Evolutionary conservation across 2,888 invertebrate genomes (phyloP), one percentile per base, ranked within the genome.

Genomic region (Drosophila putrida): DNA sequence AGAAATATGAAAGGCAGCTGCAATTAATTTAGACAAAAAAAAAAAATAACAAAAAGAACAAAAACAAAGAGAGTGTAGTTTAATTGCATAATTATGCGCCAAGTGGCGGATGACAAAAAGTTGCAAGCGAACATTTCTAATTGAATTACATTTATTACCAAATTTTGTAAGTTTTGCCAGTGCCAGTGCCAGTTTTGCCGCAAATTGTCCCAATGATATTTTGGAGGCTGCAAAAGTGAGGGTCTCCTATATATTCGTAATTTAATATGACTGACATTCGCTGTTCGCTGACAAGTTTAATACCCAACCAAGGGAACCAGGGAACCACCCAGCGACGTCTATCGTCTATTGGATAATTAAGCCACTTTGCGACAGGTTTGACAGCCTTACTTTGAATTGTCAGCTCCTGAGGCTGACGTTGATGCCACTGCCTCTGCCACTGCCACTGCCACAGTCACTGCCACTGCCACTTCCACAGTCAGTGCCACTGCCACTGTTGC

Each of bases 331-430:
- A 58, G 55, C 41, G 62, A 62, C 68, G 68, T 75, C 85, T 71
- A 82, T 63, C 88, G 86, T 87, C 82, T 89, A 89, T 89, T 84
- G 80, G 89, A 87, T 89, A 85, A 85, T 85, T 85, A 85, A 89
- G 85, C 86, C 89, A 88, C 80, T 86, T 89, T 80, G 82, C 75
- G 82, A 80, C 85, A 85, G 88, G 75, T 89, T 84, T 86, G 86
- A 89, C 86, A 86, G 85, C 72, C 70, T 69, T 70, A 85, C 82
- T 86, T 86, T 89, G 76, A 68, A 69, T 78, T 81, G 82, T 77
- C 82, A 81, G 57, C 73, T 51, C 51, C 55, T 62, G 74, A 47
- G 46, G 68, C 66, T 46, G 76, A 75, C 63, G 70, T 59, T 69
- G 74, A 73, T 46, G 67, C 53, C 33, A 36, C 31, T 38, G 36